Percentiles rank a stretch among this genome's conserved stretches.
phyloP scores from a whole-genome alignment of 2,113 vertebrate genomes.

The Pungitius pungitius region DNA sequence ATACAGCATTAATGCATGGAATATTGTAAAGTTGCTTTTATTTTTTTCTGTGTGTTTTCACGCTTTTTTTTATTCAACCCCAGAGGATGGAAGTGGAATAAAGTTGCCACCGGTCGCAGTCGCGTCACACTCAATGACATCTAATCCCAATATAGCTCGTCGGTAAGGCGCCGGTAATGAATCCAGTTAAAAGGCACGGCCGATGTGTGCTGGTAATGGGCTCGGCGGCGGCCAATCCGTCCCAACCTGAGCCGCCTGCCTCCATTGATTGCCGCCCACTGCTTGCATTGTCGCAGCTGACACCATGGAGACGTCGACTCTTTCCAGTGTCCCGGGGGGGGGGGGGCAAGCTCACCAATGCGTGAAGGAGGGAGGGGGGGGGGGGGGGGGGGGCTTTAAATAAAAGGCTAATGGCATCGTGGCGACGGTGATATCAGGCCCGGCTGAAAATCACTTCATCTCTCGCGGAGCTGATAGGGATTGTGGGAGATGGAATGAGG shows the following conservation, averaged over 20 bases:
- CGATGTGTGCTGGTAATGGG: constrained; percentile 63
- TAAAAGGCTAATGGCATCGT: constrained; percentile 60
- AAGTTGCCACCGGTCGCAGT: constrained; percentile 5
- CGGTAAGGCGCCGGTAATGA: constrained; percentile 70
- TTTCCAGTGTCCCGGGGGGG: constrained; percentile 59
- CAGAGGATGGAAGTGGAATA: neutral
- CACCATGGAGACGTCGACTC: constrained; percentile 54
- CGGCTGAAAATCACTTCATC: constrained; percentile 62
- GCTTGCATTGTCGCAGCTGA: constrained; percentile 57
- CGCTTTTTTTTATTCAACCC: neutral
- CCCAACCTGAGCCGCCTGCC: constrained; percentile 36
- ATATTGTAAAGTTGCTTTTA: constrained; percentile 7
- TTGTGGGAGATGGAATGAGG: constrained; percentile 48
- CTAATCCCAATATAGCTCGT: constrained; percentile 60
- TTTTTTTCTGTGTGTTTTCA: constrained; percentile 7
- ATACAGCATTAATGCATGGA: constrained; percentile 29
- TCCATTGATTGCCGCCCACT: constrained; percentile 54
- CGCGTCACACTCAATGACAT: constrained; percentile 48
- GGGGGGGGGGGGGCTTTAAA: neutral
- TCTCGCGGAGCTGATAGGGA: constrained; percentile 54
- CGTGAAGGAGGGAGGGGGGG: constrained; percentile 67
- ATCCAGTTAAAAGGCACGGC: constrained; percentile 69
- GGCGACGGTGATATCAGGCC: constrained; percentile 72
- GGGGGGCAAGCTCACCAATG: constrained; percentile 66
- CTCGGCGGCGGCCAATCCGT: constrained; percentile 51